These are phyloP conservation scores for Platyscapa corneri DNA, from an alignment of 1,140 invertebrate species.

Conservation along the genomic window DNA sequence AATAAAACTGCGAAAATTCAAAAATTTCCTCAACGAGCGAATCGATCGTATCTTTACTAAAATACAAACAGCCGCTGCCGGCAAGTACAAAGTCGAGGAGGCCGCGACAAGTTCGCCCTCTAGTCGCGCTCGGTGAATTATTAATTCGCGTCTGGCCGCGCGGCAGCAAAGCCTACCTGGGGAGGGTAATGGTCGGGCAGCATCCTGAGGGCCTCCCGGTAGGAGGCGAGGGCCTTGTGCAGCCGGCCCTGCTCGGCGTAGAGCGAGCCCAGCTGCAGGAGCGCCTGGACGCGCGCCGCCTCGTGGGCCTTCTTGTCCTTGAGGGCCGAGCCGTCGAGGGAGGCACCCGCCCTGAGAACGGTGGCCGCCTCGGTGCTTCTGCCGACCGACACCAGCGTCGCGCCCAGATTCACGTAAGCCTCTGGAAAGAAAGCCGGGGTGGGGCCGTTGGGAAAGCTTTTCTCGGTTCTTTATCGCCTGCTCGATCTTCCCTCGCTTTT, in stretches of 20 bases:
- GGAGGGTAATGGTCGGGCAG: slow-evolving; percentile 88
- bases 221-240: slow-evolving; percentile 90
- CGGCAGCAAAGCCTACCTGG: slow-evolving; percentile 75
- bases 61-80: no score
- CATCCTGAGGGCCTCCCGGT: slow-evolving; percentile 88
- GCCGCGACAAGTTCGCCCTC: no score
- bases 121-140: no score
- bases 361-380: slow-evolving; percentile 88
- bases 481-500: not conserved
- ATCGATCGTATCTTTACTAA: no score
- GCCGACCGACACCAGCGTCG: slow-evolving; percentile 88
- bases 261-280: slow-evolving; percentile 92
- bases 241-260: slow-evolving; percentile 90
- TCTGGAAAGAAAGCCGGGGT: slow-evolving; percentile 75
- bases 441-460: no score
- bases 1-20: no score
- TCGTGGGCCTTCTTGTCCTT: slow-evolving; percentile 94
- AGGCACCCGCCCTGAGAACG: slow-evolving; percentile 86
- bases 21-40: no score
- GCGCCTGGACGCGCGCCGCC: slow-evolving; percentile 89
- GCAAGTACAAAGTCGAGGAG: no score
- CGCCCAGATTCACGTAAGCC: slow-evolving; percentile 95
- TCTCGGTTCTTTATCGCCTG: not conserved
- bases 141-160: no score
- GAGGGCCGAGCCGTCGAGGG: slow-evolving; percentile 88